A percentile compares a stretch with the other conserved stretches of the same genome.
These are phyloP conservation scores for Darevskia nairensis DNA, from an alignment of 2,797 vertebrate species.

Conservation along the genomic window DNA sequence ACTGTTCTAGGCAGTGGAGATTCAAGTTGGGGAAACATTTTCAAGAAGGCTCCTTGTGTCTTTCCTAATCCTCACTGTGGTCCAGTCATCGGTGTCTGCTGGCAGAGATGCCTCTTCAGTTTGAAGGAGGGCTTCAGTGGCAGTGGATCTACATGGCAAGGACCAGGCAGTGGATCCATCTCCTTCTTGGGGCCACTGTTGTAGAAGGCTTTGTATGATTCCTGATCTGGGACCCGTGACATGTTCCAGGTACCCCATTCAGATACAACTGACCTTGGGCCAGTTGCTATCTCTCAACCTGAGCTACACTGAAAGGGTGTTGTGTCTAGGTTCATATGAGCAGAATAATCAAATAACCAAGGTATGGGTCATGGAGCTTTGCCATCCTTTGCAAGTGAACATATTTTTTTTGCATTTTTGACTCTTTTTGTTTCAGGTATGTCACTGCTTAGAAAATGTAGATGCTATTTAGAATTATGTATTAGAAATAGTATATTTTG, in stretches of 20 bases:
- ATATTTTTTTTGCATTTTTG: slow-evolving; percentile 30
- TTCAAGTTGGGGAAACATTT: too few species aligned
- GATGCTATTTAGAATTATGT: background rate
- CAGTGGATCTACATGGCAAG: too few species aligned
- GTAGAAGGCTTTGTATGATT: too few species aligned
- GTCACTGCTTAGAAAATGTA: slow-evolving; percentile 21
- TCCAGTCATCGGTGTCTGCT: too few species aligned
- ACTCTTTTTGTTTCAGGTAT: background rate
- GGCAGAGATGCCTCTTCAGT: too few species aligned
- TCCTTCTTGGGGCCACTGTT: too few species aligned
- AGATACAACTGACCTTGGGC: background rate
- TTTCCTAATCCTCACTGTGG: too few species aligned
- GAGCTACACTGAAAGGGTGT: background rate
- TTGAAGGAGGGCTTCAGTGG: too few species aligned
- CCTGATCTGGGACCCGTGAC: too few species aligned
- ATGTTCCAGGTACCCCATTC: background rate
- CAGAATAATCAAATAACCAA: background rate
- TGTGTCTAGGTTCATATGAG: background rate
- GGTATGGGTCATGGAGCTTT: background rate
- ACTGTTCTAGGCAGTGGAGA: too few species aligned
- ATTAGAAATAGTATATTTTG: background rate
- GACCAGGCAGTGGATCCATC: too few species aligned
- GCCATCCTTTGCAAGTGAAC: slow-evolving; percentile 3
- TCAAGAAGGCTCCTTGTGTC: too few species aligned
- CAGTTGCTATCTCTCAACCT: background rate